Conservation (phyloP, 2,888 invertebrate genomes). For the Zonitis immaculata region DNA sequence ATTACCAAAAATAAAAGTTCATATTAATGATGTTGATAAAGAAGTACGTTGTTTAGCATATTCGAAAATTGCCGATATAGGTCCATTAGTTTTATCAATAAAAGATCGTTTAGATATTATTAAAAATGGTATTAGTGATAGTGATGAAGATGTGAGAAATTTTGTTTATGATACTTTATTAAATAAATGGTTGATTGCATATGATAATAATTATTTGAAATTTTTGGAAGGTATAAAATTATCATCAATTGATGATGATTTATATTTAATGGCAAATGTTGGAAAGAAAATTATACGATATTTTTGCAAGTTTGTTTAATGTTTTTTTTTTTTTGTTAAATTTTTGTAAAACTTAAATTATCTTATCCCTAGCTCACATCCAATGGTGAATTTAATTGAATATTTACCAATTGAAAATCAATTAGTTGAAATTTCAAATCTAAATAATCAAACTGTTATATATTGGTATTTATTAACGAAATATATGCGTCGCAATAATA, state of each 20-base stretch:
- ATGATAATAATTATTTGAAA: constrained; percentile 63
- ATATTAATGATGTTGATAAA: constrained; percentile 73
- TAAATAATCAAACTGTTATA: constrained; percentile 50
- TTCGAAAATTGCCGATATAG: constrained; percentile 29
- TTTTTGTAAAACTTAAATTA: neutral
- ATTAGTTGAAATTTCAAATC: constrained; percentile 45
- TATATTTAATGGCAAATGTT: constrained; percentile 55
- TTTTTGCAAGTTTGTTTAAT: constrained; percentile 54
- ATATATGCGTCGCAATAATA: constrained; percentile 43
- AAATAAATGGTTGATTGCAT: constrained; percentile 71
- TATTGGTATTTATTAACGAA: constrained; percentile 55
- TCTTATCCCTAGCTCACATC: constrained; percentile 37
- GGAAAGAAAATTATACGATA: constrained; percentile 52
- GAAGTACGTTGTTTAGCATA: constrained; percentile 62
- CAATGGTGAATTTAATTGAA: constrained; percentile 42
- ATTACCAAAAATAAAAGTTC: constrained; percentile 50
- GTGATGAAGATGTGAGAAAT: constrained; percentile 51
- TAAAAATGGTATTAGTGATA: constrained; percentile 56
- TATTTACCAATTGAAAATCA: constrained; percentile 45
- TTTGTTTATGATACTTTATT: constrained; percentile 55
- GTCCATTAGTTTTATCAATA: constrained; percentile 12
- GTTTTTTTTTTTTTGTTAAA: neutral
- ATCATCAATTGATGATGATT: constrained; percentile 61
- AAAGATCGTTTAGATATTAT: neutral
- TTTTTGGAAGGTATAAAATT: constrained; percentile 69